Evolutionary conservation across 2,888 invertebrate species (phyloP).

Genomic region (Peribatodes rhomboidaria): DNA sequence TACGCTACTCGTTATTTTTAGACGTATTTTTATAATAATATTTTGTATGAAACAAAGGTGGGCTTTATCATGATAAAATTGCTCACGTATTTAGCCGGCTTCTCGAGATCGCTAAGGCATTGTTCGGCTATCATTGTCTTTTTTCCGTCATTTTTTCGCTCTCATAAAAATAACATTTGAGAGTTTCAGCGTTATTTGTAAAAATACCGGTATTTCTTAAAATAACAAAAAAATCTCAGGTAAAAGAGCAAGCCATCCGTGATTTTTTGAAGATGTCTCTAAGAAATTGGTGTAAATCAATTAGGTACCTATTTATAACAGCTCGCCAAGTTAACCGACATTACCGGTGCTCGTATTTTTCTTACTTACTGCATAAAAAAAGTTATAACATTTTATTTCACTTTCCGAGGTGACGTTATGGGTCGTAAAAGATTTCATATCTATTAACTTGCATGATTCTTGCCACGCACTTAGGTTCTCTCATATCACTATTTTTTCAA

Average conservation of each 20-base stretch:
- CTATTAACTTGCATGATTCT: constrained; percentile 72
- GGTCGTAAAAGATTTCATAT: constrained; percentile 72
- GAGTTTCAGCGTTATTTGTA: constrained; percentile 6
- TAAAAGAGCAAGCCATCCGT: constrained; percentile 1
- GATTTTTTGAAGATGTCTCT: constrained; percentile 10
- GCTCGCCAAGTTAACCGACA: constrained; percentile 36
- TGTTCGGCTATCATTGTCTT: constrained; percentile 32
- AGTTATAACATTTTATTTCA: constrained; percentile 70
- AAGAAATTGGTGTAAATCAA: constrained; percentile 35
- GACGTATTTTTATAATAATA: constrained; percentile 30
- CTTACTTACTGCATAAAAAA: constrained; percentile 62
- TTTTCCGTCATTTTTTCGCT: constrained; percentile 18
- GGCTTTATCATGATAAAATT: constrained; percentile 38
- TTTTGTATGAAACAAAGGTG: constrained; percentile 32
- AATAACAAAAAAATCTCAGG: constrained; percentile 11
- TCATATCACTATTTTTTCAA: constrained; percentile 50
- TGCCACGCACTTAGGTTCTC: constrained; percentile 56
- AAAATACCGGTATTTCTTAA: constrained; percentile 14
- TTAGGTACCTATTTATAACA: constrained; percentile 36
- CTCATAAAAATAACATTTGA: constrained; percentile 24
- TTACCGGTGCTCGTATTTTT: constrained; percentile 52
- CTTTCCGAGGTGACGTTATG: constrained; percentile 70
- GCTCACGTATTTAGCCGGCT: constrained; percentile 33
- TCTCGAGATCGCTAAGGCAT: constrained; percentile 31
- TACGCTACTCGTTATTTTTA: constrained; percentile 39